Conservation (phyloP, 1,140 invertebrate genomes). For the Sitobion miscanthi region DNA sequence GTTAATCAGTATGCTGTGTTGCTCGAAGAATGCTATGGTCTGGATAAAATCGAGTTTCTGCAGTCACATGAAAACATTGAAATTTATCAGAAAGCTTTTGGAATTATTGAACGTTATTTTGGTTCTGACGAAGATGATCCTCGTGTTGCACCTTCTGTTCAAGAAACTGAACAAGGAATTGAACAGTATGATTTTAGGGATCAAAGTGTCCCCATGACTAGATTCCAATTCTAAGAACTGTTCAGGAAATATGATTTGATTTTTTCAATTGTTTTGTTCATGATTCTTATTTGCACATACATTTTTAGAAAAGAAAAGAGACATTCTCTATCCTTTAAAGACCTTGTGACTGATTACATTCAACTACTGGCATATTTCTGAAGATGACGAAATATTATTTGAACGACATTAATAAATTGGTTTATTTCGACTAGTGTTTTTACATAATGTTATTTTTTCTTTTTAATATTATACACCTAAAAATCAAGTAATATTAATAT, state of each 20-base stretch:
- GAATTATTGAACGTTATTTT: conserved; percentile 96
- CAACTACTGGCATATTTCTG: conserved; percentile 28
- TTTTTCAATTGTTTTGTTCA: conserved; percentile 45
- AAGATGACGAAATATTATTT: conserved; percentile 13
- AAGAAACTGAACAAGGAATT: conserved; percentile 71
- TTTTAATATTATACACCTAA: background rate
- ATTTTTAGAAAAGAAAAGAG: conserved; percentile 42
- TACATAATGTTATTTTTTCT: conserved; percentile 40
- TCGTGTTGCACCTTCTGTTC: conserved; percentile 77
- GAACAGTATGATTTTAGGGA: conserved; percentile 78
- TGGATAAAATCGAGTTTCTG: conserved; percentile 97
- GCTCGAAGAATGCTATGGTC: conserved; percentile 94
- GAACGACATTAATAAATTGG: conserved; percentile 44
- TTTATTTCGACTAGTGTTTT: conserved; percentile 37
- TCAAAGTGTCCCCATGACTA: conserved; percentile 76
- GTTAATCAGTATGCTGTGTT: conserved; percentile 90
- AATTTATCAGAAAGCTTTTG: conserved; percentile 95
- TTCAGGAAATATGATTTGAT: conserved; percentile 51
- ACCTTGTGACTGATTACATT: conserved; percentile 20
- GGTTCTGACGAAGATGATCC: conserved; percentile 89
- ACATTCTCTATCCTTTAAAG: background rate
- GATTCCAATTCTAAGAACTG: conserved; percentile 77
- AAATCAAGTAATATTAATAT: background rate
- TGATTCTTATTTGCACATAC: conserved; percentile 33
- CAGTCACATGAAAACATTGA: conserved; percentile 96